Evolutionary conservation across 2,797 vertebrate species (phyloP).

Genomic region (Poeciliopsis turneri): DNA sequence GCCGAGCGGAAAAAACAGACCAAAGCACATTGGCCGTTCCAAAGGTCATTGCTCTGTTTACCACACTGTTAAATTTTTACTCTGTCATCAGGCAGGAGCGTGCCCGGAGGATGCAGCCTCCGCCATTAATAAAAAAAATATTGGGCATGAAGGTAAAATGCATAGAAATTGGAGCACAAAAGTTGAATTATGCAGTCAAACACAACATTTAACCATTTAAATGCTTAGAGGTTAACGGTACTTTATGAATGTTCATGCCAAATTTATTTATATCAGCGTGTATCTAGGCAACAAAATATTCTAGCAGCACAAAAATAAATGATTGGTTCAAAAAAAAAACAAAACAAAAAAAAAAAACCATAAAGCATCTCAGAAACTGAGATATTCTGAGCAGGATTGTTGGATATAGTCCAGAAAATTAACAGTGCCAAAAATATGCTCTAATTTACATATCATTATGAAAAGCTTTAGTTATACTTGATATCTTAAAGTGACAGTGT

Average conservation of each 20-base stretch:
- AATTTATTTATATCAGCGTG: neutral
- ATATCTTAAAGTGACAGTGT: neutral
- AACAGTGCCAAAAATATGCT: neutral
- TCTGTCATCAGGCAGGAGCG: constrained; percentile 26
- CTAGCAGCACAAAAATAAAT: neutral
- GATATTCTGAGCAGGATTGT: neutral
- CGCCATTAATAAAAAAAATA: neutral
- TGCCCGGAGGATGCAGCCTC: constrained; percentile 3
- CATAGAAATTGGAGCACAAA: neutral
- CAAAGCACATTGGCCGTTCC: constrained; percentile 42
- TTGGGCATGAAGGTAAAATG: neutral
- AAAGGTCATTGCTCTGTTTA: constrained; percentile 64
- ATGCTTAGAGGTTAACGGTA: neutral
- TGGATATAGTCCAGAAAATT: neutral
- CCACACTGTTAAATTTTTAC: constrained; percentile 45
- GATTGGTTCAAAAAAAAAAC: neutral
- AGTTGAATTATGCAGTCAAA: neutral
- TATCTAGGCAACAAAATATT: neutral
- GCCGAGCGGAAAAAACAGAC: constrained; percentile 39
- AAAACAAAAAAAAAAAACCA: too few relatives aligned
- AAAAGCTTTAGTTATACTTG: neutral
- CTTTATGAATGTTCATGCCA: neutral
- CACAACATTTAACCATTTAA: neutral
- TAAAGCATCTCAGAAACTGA: neutral
- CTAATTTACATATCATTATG: neutral